Conservation (phyloP, 2,888 invertebrate species). For the Meandrusa payeni region DNA sequence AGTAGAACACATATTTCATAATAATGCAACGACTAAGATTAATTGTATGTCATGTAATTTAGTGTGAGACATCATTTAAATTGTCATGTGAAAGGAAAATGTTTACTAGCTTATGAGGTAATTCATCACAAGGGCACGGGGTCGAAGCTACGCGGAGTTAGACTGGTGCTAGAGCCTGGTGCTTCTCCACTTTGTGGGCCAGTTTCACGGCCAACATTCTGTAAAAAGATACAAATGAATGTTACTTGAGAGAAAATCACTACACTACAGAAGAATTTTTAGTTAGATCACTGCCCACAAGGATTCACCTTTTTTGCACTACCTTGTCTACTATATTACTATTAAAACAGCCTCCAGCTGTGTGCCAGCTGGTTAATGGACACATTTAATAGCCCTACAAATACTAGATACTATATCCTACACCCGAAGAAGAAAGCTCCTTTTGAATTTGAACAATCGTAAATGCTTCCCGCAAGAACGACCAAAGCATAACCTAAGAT, state of each 20-base stretch:
- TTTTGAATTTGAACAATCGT: too few relatives aligned
- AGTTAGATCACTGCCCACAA: not conserved
- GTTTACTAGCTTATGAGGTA: slow-evolving; percentile 49
- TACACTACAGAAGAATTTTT: not conserved
- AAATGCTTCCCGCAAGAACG: too few relatives aligned
- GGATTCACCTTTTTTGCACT: too few relatives aligned
- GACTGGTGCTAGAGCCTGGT: slow-evolving; percentile 81
- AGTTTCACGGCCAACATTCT: slow-evolving; percentile 77
- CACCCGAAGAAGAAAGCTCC: too few relatives aligned
- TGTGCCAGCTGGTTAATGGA: too few relatives aligned
- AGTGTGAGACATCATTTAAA: slow-evolving; percentile 41
- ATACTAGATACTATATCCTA: too few relatives aligned
- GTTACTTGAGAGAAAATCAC: too few relatives aligned
- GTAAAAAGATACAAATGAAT: too few relatives aligned
- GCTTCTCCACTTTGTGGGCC: slow-evolving; percentile 83
- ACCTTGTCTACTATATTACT: too few relatives aligned
- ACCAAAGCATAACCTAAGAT: too few relatives aligned
- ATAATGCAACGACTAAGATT: slow-evolving; percentile 1
- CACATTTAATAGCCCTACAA: too few relatives aligned
- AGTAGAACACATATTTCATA: slow-evolving; percentile 34
- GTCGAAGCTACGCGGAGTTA: slow-evolving; percentile 64
- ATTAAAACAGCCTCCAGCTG: too few relatives aligned
- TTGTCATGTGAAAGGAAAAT: slow-evolving; percentile 58
- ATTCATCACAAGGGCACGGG: slow-evolving; percentile 73
- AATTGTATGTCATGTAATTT: slow-evolving; percentile 18